Evolutionary conservation across 2,888 invertebrate species (phyloP), one percentile per base, ranked within the genome.

Genomic region (Petrolisthes cinctipes): DNA sequence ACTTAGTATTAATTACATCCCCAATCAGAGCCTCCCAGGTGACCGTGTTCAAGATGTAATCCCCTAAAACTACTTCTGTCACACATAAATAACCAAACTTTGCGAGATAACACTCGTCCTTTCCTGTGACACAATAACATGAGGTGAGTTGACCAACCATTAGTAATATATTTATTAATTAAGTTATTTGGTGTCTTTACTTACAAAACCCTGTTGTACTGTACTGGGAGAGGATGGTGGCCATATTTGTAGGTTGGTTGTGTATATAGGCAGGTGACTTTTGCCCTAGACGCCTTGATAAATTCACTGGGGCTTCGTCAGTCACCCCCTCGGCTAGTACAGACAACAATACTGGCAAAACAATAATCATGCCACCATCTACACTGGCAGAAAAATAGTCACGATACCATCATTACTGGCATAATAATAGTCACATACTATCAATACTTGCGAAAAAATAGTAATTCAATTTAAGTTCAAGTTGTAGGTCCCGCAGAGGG

Each of bases 161-260:
- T 37, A 37, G 37, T 37, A 37, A 37, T 61, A 61, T 61, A 61
- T 11, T 61, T 11, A 61, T 17, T 61, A 11, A 61, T 17, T 17
- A 9, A 61, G 9, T 61, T 61, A 11, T 61, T 61, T 61, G 61
- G 17, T 61, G 61, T 61, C 3, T 17, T 17, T 61, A 92, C 92
- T 92, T 92, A 92, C 92, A 93, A 91, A 93, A 93, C 54, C 93
- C 93, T 66, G 92, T 92, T 37, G 92, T 92, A 90, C 92, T 92
- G 85, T 92, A 92, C 85, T 92, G 92, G 56, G 92, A 92, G 53
- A 93, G 91, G 90, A 92, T 92, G 53, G 92, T 91, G 54, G 92
- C 92, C 92, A 92, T 92, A 17, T 78, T 78, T 11, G 17, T 51
- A 37, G 51, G 51, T 9, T 54, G 17, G 6, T 51, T n/a, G 37